Evolutionary conservation across 2,888 invertebrate genomes (phyloP), one percentile per base, ranked within the genome.

Genomic region (Caenorhabditis panamensis): DNA sequence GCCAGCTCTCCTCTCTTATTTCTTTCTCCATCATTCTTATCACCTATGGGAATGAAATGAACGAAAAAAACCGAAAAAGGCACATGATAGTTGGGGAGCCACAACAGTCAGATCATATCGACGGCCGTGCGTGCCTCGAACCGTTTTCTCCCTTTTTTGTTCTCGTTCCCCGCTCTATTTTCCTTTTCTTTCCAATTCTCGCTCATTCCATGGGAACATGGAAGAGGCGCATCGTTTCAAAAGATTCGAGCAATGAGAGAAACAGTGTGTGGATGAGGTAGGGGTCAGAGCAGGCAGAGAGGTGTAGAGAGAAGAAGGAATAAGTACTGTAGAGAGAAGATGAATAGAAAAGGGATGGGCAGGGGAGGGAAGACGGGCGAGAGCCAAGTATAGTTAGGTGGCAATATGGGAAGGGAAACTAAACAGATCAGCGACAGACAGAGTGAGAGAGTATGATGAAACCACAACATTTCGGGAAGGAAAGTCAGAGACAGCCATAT

Each of bases 401-500:
- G 44, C 18, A 49, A 54, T 9, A 20, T 26, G 26, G 20, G 64
- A 36, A 37, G 24, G 26, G 58, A 58, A 41, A 76, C 24, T 26
- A 64, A 67, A 64, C 56, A 58, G 56, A 61, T 58, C 61, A 62
- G 63, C 31, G 63, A 41, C 49, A 26, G 37, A 11, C 41, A 20
- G 59, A 61, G 44, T 18, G 47, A 61, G 61, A 58, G 59, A 58
- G 73, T 64, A 64, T 63, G 72, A 63, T 56, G 58, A 72, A 64
- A 72, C 56, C 62, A 58, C 49, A 56, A 72, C 63, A 76, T 58
- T 62, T 51, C 64, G 68, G 63, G 56, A 63, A 64, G 63, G 56
- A 31, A 51, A 51, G 31, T 20, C 31, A 64, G 47, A 62, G 56
- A 72, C 37, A 49, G 62, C 44, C 56, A 51, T 54, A 56, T 73